phyloP scores from a whole-genome alignment of 1,140 invertebrate species.

The Cydia fagiglandana region DNA sequence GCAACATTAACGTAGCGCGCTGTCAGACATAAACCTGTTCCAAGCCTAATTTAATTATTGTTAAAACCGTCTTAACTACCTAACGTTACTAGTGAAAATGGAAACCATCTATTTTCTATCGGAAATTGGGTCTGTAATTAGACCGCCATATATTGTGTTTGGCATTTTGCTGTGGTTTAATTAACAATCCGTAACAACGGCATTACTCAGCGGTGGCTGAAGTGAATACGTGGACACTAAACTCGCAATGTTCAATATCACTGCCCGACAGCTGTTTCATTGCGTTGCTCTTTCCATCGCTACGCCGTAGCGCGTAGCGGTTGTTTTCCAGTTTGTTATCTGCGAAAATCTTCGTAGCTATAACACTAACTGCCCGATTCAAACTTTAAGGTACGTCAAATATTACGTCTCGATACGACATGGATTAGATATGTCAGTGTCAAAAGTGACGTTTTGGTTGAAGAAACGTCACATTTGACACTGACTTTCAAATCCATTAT shows the following conservation, averaged over 20 bases:
- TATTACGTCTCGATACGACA: too few relatives aligned
- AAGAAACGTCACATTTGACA: too few relatives aligned
- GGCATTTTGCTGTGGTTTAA: slow-evolving; percentile 20
- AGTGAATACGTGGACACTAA: not conserved
- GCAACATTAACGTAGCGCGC: too few relatives aligned
- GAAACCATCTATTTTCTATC: slow-evolving; percentile 22
- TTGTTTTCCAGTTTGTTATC: not conserved
- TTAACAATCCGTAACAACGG: slow-evolving; percentile 8
- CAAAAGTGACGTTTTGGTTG: too few relatives aligned
- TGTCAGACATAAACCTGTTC: not conserved
- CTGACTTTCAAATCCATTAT: too few relatives aligned
- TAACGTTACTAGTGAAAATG: not conserved
- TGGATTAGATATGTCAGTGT: too few relatives aligned
- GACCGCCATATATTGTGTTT: slow-evolving; percentile 27
- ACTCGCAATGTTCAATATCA: not conserved
- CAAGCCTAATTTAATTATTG: too few relatives aligned
- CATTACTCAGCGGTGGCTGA: not conserved
- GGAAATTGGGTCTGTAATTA: slow-evolving; percentile 26
- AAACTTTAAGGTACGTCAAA: too few relatives aligned
- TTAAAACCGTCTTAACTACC: not conserved
- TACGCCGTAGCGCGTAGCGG: not conserved
- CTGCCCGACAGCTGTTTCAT: not conserved
- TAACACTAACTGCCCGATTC: too few relatives aligned
- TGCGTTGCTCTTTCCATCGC: not conserved
- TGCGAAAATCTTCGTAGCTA: not conserved